Percentiles rank a stretch among this genome's conserved stretches.
Evolutionary conservation across 2,113 vertebrate species (phyloP).

Genomic region (Triplophysa tibetana): DNA sequence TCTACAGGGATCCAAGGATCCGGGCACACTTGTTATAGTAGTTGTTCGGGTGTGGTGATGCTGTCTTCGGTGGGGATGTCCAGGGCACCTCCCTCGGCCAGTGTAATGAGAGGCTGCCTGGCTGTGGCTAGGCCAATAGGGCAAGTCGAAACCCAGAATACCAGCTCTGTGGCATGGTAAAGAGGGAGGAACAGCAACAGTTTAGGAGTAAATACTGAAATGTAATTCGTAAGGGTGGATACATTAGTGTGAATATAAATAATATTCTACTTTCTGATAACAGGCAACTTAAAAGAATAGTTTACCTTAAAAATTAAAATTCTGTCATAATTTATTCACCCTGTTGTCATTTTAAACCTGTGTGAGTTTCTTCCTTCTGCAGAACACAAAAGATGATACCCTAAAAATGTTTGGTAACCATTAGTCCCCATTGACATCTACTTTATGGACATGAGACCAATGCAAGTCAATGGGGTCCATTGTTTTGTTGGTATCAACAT

Average conservation of each 20-base stretch:
- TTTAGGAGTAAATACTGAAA: slow-evolving; percentile 19
- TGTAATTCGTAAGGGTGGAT: not conserved
- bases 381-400: no score
- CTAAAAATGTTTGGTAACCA: no score
- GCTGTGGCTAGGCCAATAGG: slow-evolving; percentile 48
- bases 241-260: not conserved
- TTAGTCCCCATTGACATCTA: no score
- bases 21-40: not conserved
- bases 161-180: slow-evolving; percentile 50
- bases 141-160: slow-evolving; percentile 56
- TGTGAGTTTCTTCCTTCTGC: no score
- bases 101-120: slow-evolving; percentile 57
- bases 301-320: no score
- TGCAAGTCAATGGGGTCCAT: no score
- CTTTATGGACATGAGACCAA: no score
- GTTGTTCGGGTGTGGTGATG: slow-evolving; percentile 36
- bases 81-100: slow-evolving; percentile 46
- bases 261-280: not conserved
- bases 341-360: no score
- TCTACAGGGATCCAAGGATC: not conserved
- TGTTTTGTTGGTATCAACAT: no score
- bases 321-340: no score
- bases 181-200: slow-evolving; percentile 48
- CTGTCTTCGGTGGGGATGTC: slow-evolving; percentile 49
- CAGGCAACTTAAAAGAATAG: no score